A percentile compares a stretch with the other conserved stretches of the same genome.
Conservation (phyloP, 2,113 vertebrate genomes). For the Chiloscyllium plagiosum region DNA sequence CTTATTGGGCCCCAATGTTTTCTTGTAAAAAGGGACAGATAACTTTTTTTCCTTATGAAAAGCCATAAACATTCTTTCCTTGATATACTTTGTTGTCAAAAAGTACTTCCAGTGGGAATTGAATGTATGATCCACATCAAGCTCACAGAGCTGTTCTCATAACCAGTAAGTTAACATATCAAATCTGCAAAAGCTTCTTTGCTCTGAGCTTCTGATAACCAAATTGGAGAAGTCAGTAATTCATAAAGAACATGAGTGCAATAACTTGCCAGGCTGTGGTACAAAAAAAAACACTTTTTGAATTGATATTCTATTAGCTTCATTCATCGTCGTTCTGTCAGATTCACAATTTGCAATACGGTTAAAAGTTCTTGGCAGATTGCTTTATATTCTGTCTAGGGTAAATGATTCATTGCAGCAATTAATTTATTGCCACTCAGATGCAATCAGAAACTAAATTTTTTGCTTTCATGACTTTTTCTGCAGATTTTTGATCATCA, state of each 20-base stretch:
- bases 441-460: not conserved
- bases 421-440: not conserved
- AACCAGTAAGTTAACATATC: slow-evolving; percentile 15
- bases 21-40: slow-evolving; percentile 36
- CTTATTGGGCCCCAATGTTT: slow-evolving; percentile 24
- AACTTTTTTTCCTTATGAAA: slow-evolving; percentile 36
- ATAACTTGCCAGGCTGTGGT: not conserved
- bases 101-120: slow-evolving; percentile 27
- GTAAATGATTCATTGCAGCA: not conserved
- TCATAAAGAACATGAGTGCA: not conserved
- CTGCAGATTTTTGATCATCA: not conserved
- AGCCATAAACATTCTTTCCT: slow-evolving; percentile 27
- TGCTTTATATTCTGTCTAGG: not conserved
- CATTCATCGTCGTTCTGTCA: slow-evolving; percentile 9
- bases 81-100: slow-evolving; percentile 36
- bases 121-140: slow-evolving; percentile 19
- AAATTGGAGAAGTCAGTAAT: slow-evolving; percentile 34
- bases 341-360: slow-evolving; percentile 16
- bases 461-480: not conserved
- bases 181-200: slow-evolving; percentile 35
- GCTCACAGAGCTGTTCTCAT: slow-evolving; percentile 23
- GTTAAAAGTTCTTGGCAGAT: slow-evolving; percentile 11
- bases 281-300: slow-evolving; percentile 7
- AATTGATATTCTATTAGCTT: slow-evolving; percentile 18
- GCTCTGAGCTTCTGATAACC: slow-evolving; percentile 8